These are phyloP conservation scores for Canis aureus DNA, from an alignment of 2,113 vertebrate species.

Conservation along the genomic window DNA sequence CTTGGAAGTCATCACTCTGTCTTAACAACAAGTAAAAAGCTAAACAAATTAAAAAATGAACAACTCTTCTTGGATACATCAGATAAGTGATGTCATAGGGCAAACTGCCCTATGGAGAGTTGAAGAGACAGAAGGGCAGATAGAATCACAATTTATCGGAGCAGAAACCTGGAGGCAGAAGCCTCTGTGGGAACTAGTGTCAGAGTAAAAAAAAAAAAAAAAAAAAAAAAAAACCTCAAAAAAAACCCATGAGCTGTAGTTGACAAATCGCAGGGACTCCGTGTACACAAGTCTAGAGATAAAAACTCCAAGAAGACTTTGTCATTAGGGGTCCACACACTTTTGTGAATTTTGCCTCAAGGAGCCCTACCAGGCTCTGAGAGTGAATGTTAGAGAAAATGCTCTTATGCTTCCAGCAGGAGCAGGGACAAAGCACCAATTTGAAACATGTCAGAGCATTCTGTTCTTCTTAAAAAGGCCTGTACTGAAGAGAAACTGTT, in stretches of 20 bases:
- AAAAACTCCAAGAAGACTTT: background rate
- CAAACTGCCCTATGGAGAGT: background rate
- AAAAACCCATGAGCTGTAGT: background rate
- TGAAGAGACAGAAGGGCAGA: background rate
- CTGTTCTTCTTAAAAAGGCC: background rate
- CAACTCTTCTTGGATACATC: background rate
- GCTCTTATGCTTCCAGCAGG: background rate
- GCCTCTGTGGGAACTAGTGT: background rate
- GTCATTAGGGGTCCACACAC: rapidly evolving
- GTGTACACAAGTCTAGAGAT: background rate
- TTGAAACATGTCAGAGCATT: background rate
- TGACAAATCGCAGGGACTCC: background rate
- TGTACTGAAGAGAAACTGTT: background rate
- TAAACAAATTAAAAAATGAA: background rate
- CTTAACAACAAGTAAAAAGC: background rate
- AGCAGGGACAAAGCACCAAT: background rate
- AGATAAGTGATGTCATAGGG: background rate
- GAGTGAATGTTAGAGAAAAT: background rate
- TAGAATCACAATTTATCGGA: background rate
- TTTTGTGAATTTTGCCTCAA: background rate
- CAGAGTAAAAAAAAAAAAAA: background rate
- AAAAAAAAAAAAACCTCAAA: background rate
- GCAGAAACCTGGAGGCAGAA: background rate
- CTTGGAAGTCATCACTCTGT: background rate
- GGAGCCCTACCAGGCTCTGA: background rate